Conservation (phyloP, 2,797 vertebrate genomes). For the Pteropus rufus region DNA sequence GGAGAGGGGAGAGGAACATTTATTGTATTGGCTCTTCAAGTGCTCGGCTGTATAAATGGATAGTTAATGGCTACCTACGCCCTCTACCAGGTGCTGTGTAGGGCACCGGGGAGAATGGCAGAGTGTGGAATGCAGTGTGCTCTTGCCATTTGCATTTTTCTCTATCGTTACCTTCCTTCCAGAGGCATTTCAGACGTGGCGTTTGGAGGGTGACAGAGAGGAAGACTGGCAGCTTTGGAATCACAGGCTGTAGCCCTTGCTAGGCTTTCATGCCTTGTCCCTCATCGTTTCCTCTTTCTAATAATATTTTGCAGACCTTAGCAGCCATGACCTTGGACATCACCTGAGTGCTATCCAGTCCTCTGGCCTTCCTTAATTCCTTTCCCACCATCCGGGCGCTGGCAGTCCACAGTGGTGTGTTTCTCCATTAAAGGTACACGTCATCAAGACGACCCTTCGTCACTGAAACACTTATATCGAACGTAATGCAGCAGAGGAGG, state of each 20-base stretch:
- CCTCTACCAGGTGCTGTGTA: neutral
- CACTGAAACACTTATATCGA: neutral
- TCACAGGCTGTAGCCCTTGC: neutral
- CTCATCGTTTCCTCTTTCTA: neutral
- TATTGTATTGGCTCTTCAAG: neutral
- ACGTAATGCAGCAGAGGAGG: neutral
- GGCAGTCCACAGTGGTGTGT: rapidly evolving
- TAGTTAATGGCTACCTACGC: neutral
- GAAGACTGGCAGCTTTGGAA: neutral
- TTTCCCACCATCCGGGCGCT: neutral
- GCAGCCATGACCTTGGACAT: neutral
- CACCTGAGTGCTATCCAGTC: neutral
- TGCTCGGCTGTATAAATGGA: neutral
- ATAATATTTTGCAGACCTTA: neutral
- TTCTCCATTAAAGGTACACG: neutral
- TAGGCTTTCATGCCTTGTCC: neutral
- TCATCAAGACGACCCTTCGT: neutral
- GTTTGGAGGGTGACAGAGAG: neutral
- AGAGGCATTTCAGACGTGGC: neutral
- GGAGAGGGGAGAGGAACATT: neutral
- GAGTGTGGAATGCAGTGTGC: neutral
- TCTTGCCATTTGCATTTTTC: neutral
- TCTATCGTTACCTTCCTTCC: neutral
- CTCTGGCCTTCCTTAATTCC: neutral
- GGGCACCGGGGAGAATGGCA: neutral